Conservation (phyloP, 2,888 invertebrate genomes). For the Scaptomyza parva region DNA sequence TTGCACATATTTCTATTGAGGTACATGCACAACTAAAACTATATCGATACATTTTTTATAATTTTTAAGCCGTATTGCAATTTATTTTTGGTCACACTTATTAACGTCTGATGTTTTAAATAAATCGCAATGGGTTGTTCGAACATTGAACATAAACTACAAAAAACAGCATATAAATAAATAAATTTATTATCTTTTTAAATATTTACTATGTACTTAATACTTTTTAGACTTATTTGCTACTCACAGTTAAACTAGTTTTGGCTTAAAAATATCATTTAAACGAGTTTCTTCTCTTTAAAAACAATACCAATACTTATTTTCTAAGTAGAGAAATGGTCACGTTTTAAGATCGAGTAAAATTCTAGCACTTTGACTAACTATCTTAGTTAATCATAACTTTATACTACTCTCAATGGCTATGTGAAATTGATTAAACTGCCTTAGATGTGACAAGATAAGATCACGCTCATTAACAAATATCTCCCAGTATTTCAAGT, state of each 20-base stretch:
- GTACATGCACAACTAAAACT: neutral
- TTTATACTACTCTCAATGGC: constrained; percentile 69
- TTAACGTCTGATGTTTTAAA: neutral
- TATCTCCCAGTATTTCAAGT: constrained; percentile 75
- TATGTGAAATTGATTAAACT: constrained; percentile 73
- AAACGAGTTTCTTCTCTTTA: constrained; percentile 3
- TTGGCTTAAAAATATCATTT: constrained; percentile 22
- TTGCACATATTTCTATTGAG: neutral
- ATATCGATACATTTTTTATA: constrained; percentile 21
- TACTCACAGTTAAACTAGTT: constrained; percentile 30
- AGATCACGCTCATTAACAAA: constrained; percentile 68
- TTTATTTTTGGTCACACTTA: constrained; percentile 13
- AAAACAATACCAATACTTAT: constrained; percentile 18
- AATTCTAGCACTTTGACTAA: constrained; percentile 3
- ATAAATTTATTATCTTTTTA: too few relatives aligned
- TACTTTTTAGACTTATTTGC: constrained; percentile 27
- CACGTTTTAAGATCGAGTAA: constrained; percentile 18
- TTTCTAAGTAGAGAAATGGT: constrained; percentile 29
- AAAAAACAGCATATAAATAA: too few relatives aligned
- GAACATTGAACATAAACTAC: too few relatives aligned
- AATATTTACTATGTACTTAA: constrained; percentile 31
- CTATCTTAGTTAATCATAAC: constrained; percentile 43
- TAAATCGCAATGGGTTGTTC: neutral
- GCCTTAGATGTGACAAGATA: constrained; percentile 68
- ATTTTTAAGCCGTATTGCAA: neutral